Base-by-base conservation (phyloP, 2,797 vertebrate species). In the Eulemur albifrons region DNA sequence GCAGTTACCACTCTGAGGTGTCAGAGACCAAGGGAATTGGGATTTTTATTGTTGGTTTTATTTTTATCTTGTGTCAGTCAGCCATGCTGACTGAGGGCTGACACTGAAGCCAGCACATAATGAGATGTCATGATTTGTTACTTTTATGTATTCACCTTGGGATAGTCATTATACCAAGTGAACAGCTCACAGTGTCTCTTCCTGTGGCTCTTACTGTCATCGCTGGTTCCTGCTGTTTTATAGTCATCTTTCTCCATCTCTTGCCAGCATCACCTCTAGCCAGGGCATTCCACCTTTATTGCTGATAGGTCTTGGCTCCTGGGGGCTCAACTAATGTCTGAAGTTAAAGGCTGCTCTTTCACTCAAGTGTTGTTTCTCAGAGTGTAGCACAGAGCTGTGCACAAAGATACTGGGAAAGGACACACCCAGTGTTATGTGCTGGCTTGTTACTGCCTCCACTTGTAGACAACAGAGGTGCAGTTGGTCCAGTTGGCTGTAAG, bases 71-170 rank as follows among this genome's bases (percentile, higher is more conserved):
- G 63, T 93, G 84, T 82, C 81, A 94, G 83, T 96, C 59, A 87
- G 52, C 25, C 96, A 70, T 50, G 35, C 82, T 94, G 93, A 43
- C 63, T 96, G 96, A 97, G 85, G 89, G 83, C 88, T 97, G 95
- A 72, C 97, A 92, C 79, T 30, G 30, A 72, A 88, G 54, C 65
- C 94, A 88, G 86, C 4, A 27, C 54, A 52, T 91, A 94, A 84
- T 59, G 91, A 96, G 96, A 96, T 94, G 69, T 91, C 91, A 95
- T 38, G 65, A 70, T 83, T 70, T 59, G 25, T 61, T 63, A 73
- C 86, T 97, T 93, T 95, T 89, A 95, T 93, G 79, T 69, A 95
- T 92, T 96, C 89, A 88, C 80, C 85, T 97, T 95, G 92, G 88
- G 83, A 69, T 61, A 96, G 87, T 95, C 81, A 84, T 93, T 94